Conservation (phyloP, 2,797 vertebrate species). For the Apogon talboti region DNA sequence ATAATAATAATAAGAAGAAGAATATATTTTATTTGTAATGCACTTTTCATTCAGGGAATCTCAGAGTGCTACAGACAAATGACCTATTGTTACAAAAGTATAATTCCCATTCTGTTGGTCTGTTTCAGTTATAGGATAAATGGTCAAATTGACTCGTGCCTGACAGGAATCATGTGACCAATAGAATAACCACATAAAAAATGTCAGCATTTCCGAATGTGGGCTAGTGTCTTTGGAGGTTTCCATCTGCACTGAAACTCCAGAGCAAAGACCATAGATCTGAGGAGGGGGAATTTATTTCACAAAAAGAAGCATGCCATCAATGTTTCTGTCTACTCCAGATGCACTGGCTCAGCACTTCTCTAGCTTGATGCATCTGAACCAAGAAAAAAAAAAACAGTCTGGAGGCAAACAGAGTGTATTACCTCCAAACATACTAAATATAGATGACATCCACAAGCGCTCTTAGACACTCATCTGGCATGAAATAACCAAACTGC, state of each 20-base stretch:
- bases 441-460: background rate
- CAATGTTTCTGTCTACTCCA: constrained; percentile 5
- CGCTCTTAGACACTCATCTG: constrained; percentile 22
- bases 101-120: no score
- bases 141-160: no score
- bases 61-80: no score
- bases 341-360: constrained; percentile 40
- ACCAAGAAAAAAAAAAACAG: background rate
- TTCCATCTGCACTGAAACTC: constrained; percentile 6
- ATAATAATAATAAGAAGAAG: no score
- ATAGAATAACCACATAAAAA: no score
- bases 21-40: no score
- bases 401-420: background rate
- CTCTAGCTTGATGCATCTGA: constrained; percentile 8
- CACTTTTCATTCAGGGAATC: no score
- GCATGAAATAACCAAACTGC: constrained; percentile 22
- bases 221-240: constrained; percentile 6
- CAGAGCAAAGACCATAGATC: constrained; percentile 13
- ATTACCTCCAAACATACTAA: constrained; percentile 1
- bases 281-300: background rate
- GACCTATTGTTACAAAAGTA: no score
- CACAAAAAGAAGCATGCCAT: constrained; percentile 18
- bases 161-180: no score
- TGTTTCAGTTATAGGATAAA: no score
- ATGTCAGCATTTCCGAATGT: background rate